Evolutionary conservation across 2,888 invertebrate species (phyloP).

Genomic region (Dascillus cervinus): DNA sequence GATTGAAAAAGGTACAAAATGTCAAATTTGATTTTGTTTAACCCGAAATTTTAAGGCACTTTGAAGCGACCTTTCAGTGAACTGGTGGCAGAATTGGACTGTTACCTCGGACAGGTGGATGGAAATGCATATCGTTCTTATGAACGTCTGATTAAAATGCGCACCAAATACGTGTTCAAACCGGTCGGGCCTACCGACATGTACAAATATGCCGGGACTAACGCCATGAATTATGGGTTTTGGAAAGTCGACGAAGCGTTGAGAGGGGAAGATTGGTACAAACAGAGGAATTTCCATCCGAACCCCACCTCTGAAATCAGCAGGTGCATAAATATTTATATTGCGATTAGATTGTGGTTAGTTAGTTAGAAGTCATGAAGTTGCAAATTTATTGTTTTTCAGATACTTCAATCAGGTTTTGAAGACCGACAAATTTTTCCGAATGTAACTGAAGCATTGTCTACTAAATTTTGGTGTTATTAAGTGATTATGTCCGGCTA

Average conservation of each 20-base stretch:
- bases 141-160: conserved; percentile 45
- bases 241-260: conserved; percentile 44
- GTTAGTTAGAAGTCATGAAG: no score
- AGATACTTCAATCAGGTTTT: conserved; percentile 19
- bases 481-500: no score
- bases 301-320: conserved; percentile 43
- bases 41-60: conserved; percentile 4
- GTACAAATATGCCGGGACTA: conserved; percentile 44
- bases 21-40: no score
- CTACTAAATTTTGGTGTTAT: no score
- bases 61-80: conserved; percentile 25
- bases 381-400: no score
- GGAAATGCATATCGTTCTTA: conserved; percentile 50
- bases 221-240: conserved; percentile 46
- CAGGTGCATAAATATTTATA: conserved; percentile 17
- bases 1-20: conserved; percentile 34
- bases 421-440: conserved; percentile 23
- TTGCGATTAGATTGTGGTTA: no score
- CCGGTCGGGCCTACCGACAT: conserved; percentile 48
- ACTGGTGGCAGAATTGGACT: conserved; percentile 38
- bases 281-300: conserved; percentile 38
- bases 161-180: conserved; percentile 47
- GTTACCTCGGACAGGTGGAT: conserved; percentile 47
- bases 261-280: conserved; percentile 40
- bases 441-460: no score